A percentile compares a stretch with the other conserved stretches of the same genome.
phyloP scores from a whole-genome alignment of 2,888 invertebrate species.

The Pseudococcus longispinus region DNA sequence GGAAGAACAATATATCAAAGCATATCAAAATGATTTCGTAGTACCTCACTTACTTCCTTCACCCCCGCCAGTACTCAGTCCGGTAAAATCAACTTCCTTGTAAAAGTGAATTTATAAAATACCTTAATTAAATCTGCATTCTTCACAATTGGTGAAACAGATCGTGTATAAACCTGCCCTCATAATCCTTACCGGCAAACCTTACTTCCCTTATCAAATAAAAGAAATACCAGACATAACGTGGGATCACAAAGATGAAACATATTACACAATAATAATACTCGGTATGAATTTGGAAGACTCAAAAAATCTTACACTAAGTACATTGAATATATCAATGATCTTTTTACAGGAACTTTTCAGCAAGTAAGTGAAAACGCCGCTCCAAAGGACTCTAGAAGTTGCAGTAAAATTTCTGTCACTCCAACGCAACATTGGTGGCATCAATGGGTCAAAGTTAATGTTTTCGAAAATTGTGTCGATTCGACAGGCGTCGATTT shows the following conservation, averaged over 20 bases:
- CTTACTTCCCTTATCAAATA: not conserved
- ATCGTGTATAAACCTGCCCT: not conserved
- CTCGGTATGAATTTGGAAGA: not conserved
- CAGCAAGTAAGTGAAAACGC: not conserved
- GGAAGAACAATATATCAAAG: not conserved
- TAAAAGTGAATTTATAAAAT: too few species aligned
- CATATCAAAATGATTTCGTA: not conserved
- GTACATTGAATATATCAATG: not conserved
- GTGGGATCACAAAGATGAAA: not conserved
- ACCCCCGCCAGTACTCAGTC: not conserved
- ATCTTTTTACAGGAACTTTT: not conserved
- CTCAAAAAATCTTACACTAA: too few species aligned
- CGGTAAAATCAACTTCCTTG: not conserved
- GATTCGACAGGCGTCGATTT: not conserved
- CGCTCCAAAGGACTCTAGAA: not conserved
- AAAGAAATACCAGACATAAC: not conserved
- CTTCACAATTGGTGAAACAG: not conserved
- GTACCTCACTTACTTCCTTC: not conserved
- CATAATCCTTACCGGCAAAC: not conserved
- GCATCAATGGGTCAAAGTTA: slow-evolving; percentile 7
- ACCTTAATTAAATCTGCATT: not conserved
- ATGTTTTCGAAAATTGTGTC: not conserved
- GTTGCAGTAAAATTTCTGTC: not conserved
- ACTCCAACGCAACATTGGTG: not conserved
- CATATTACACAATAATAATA: not conserved